Evolutionary conservation across 2,888 invertebrate species (phyloP).

Genomic region (Gnatocerus cornutus): DNA sequence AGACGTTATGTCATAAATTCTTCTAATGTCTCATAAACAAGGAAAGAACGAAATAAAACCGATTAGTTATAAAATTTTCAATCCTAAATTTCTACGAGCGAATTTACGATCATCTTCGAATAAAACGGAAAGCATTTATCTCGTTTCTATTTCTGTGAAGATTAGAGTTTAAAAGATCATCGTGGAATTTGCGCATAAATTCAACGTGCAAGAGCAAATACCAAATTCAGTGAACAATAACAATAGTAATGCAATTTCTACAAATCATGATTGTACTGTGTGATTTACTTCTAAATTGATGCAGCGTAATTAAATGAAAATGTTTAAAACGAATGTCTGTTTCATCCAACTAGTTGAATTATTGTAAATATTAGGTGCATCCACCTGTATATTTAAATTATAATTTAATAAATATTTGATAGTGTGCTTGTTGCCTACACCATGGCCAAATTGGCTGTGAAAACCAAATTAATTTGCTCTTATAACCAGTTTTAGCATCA

Average conservation of each 20-base stretch:
- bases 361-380: slow-evolving; percentile 4
- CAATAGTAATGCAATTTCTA: not conserved
- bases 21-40: slow-evolving; percentile 28
- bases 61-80: slow-evolving; percentile 38
- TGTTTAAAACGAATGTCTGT: slow-evolving; percentile 16
- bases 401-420: too few relatives aligned
- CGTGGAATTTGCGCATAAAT: slow-evolving; percentile 1
- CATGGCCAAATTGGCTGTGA: too few relatives aligned
- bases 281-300: slow-evolving; percentile 1
- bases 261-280: not conserved
- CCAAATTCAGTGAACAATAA: too few relatives aligned
- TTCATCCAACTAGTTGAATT: slow-evolving; percentile 10
- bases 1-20: slow-evolving; percentile 7
- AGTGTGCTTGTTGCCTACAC: too few relatives aligned
- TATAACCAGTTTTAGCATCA: too few relatives aligned
- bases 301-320: slow-evolving; percentile 18
- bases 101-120: slow-evolving; percentile 12
- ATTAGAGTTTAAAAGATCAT: too few relatives aligned
- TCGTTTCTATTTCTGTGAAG: too few relatives aligned
- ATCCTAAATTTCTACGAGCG: slow-evolving; percentile 28
- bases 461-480: too few relatives aligned
- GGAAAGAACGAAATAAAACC: slow-evolving; percentile 22
- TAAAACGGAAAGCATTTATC: not conserved
- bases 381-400: not conserved
- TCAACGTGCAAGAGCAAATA: not conserved